Evolutionary conservation across 2,113 vertebrate genomes (phyloP), one percentile per base, ranked within the genome.

Genomic region (Sebastes schlegelii): DNA sequence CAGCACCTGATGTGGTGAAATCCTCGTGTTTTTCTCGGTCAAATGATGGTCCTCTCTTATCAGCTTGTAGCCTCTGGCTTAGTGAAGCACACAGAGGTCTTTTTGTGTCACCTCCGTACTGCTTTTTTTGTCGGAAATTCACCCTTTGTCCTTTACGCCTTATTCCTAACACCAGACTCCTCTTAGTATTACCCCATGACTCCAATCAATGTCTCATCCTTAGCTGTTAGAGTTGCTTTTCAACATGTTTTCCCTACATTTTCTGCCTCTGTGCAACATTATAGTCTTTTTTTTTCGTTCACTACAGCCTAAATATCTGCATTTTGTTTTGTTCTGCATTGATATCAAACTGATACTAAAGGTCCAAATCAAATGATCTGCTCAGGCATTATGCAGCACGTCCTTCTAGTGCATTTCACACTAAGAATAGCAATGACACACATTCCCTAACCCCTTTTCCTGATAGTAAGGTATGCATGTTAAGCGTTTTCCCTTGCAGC

Each of bases 401-500:
- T 74, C 49, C 64, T 64, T 81, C 11, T 21, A 42, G 19, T 52
- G 61, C 64, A 19, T 88, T 82, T 89, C 45, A 74, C 43, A 54
- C 88, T 85, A 88, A 88, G 82, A 93, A 93, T 90, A 93, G 91
- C 84, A 80, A 23, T 88, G 89, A 83, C 93, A 92, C 90, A 91
- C 81, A 92, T 93, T 90, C 88, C 64, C 77, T 46, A 51, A 79
- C 79, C 74, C 34, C 57, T 63, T 89, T 88, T 83, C 78, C 79
- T 90, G 84, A 92, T 92, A 87, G 90, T 88, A 83, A 85, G 84
- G 83, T 80, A 87, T 87, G 91, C 88, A 88, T 88, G 90, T 86
- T 87, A 88, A 90, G 86, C 62, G 49, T 57, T 88, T 85, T 88
- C 77, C 79, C 90, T 91, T 6, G 67, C 46, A 79, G 82, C 88